A percentile compares a stretch with the other conserved stretches of the same genome.
phyloP scores from a whole-genome alignment of 2,113 vertebrate species.

The Nothoprocta perdicaria region DNA sequence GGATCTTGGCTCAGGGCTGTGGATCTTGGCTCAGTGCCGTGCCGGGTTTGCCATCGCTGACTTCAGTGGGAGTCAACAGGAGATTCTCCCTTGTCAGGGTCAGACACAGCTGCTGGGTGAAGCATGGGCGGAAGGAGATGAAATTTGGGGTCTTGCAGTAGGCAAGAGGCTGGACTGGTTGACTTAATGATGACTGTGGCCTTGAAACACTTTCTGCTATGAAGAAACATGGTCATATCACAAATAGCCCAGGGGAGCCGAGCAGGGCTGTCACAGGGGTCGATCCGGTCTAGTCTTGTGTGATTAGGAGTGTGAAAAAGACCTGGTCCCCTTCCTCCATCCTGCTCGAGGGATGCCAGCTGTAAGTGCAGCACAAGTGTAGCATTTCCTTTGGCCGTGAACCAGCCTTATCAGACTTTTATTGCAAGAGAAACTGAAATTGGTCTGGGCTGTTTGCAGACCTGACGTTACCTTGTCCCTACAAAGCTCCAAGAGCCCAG shows the following conservation, averaged over 20 bases:
- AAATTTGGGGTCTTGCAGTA: neutral
- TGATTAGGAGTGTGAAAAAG: neutral
- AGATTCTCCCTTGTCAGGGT: neutral
- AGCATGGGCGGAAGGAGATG: neutral
- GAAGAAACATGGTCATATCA: neutral
- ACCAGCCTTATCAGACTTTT: neutral
- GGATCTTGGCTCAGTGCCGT: fast-evolving
- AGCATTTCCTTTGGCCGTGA: fast-evolving
- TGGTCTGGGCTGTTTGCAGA: fast-evolving
- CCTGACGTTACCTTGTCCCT: fast-evolving
- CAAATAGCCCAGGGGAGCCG: neutral
- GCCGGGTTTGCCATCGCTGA: fast-evolving
- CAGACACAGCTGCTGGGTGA: neutral
- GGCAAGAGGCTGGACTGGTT: neutral
- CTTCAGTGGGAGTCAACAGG: neutral
- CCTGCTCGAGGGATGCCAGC: neutral
- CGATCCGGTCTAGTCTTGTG: fast-evolving
- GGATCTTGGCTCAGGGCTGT: neutral
- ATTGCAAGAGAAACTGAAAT: neutral
- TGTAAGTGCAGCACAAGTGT: fast-evolving
- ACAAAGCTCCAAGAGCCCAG: fast-evolving
- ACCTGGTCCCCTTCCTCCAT: neutral
- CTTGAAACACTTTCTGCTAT: neutral
- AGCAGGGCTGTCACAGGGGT: neutral
- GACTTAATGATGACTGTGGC: neutral